phyloP scores from a whole-genome alignment of 2,113 vertebrate species.

The Callipepla squamata region DNA sequence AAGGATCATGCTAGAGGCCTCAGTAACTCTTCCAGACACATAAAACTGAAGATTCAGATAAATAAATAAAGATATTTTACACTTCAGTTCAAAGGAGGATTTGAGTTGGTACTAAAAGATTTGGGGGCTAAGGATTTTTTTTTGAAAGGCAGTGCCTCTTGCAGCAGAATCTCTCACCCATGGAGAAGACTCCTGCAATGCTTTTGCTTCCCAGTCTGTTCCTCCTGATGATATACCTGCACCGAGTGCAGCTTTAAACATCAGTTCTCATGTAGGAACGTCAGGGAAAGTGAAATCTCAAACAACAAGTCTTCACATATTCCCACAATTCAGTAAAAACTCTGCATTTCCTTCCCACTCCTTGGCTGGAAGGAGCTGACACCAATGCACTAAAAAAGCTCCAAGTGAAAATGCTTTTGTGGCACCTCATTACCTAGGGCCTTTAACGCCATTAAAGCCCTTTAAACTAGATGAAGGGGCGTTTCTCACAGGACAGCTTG shows the following conservation, averaged over 20 bases:
- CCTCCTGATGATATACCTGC: not conserved
- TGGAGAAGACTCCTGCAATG: rapidly evolving
- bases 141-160: not conserved
- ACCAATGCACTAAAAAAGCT: not conserved
- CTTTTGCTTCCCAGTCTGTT: not conserved
- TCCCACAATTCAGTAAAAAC: not conserved
- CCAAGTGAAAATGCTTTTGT: not conserved
- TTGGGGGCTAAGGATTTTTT: not conserved
- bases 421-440: not conserved
- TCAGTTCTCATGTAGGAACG: not conserved
- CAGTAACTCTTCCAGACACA: not conserved
- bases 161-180: not conserved
- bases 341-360: not conserved
- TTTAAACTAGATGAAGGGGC: not conserved
- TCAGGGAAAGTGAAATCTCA: not conserved
- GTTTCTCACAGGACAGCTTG: not conserved
- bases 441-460: not conserved
- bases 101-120: not conserved
- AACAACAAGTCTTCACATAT: not conserved
- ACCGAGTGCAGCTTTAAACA: rapidly evolving
- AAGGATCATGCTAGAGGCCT: not conserved
- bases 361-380: not conserved
- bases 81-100: not conserved
- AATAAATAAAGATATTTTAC: not conserved
- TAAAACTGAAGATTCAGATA: not conserved